Evolutionary conservation across 2,888 invertebrate species (phyloP), one percentile per base, ranked within the genome.

Genomic region (Stomorhina lunata): DNA sequence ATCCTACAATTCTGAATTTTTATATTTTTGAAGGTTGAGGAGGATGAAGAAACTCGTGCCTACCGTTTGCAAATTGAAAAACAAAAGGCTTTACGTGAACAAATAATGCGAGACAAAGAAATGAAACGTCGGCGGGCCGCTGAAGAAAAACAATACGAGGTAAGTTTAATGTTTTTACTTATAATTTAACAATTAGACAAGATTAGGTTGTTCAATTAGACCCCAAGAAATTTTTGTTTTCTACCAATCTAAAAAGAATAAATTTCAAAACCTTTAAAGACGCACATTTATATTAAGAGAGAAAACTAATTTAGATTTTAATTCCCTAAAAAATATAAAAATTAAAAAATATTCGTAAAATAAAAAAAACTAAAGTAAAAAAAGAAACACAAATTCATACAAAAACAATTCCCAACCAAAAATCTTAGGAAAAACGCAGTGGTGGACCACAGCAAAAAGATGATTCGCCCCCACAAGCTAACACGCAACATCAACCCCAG

Each of bases 21-120:
- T n/a, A n/a, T n/a, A n/a, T n/a, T n/a, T 6, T 66, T 82, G 27
- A 80, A 90, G 88, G 88, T 88, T 85, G 92, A 92, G 65, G 92
- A 92, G 86, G 92, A 92, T 84, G 92, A 92, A 84, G 92, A 92
- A 84, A 92, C 92, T 17, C 90, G 90, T 75, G 90, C 88, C 50
- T 92, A 92, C 85, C 89, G 92, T 66, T 84, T 89, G 76, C 90
- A 92, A 88, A 92, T 92, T 22, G 92, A 92, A 85, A 92, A 92
- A 73, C 92, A 92, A 85, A 92, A 92, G 83, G 89, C 89, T 71
- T 83, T 91, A 84, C 90, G 92, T 7, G 92, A 92, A 84, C 90
- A 90, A 85, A 89, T 92, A 12, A 86, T 92, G 82, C 89, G 90
- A 45, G 91, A 92, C 85, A 92, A 92, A 85, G 92, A 92, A 88